Percentiles rank a stretch among this genome's conserved stretches.
Conservation (phyloP, 2,797 vertebrate genomes). For the Hapalemur alaotrensis region DNA sequence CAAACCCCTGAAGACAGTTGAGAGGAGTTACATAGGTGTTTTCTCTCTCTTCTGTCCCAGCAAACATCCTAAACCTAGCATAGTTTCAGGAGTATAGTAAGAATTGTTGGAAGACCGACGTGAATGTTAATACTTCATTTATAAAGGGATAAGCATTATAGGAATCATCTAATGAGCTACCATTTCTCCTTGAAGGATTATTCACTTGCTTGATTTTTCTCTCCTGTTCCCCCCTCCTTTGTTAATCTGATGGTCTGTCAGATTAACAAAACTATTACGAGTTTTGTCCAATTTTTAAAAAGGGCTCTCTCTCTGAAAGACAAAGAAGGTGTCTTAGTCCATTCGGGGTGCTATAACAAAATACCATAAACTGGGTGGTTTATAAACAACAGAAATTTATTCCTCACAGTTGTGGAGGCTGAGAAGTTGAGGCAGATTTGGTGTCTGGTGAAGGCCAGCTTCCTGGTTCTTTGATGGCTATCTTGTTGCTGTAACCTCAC, state of each 20-base stretch:
- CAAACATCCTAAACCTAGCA: background rate
- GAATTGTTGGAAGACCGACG: background rate
- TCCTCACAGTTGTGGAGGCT: background rate
- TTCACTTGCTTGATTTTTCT: background rate
- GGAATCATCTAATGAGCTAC: background rate
- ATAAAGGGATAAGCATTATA: background rate
- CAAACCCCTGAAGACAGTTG: background rate
- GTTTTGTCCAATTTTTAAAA: background rate
- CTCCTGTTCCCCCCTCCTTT: background rate
- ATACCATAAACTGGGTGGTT: background rate
- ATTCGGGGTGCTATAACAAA: background rate
- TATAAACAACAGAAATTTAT: background rate
- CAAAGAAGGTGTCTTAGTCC: background rate
- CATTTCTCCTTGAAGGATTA: background rate
- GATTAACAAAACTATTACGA: background rate
- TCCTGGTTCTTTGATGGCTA: background rate
- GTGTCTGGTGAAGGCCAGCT: background rate
- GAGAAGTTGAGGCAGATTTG: background rate
- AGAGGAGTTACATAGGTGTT: background rate
- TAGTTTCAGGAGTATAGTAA: background rate
- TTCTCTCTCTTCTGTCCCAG: background rate
- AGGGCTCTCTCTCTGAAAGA: background rate
- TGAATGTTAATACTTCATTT: background rate
- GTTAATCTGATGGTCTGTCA: background rate
- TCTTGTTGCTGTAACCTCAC: background rate